Conservation (phyloP, 23 tunicate genomes). For the Styela plicata region DNA sequence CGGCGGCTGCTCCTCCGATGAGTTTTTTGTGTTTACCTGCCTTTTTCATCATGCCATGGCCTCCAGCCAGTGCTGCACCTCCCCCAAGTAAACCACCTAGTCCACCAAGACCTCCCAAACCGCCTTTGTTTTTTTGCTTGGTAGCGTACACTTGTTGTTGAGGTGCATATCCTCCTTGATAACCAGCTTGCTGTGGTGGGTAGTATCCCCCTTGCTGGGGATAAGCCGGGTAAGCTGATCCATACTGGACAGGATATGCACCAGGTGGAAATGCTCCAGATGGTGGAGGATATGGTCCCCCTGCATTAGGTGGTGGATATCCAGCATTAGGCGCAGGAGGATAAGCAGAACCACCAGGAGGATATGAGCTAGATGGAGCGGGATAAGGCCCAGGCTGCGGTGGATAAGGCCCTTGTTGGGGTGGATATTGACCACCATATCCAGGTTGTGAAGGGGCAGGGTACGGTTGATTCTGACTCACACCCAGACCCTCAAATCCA, state of each 20-base stretch:
- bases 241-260: slow-evolving; percentile 19
- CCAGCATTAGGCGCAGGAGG: slow-evolving; percentile 3
- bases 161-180: slow-evolving; percentile 1
- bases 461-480: neutral
- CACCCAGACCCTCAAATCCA: slow-evolving; percentile 12
- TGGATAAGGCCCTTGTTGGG: slow-evolving; percentile 21
- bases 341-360: neutral
- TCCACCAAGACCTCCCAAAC: slow-evolving; percentile 39
- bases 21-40: slow-evolving; percentile 55
- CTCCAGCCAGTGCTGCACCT: slow-evolving; percentile 43
- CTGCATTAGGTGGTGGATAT: slow-evolving; percentile 22
- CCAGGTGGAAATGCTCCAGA: slow-evolving; percentile 28
- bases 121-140: neutral
- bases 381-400: slow-evolving; percentile 23
- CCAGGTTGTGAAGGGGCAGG: slow-evolving; percentile 37
- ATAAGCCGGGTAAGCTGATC: slow-evolving; percentile 26
- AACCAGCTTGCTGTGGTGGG: slow-evolving; percentile 28
- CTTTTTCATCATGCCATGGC: slow-evolving; percentile 39
- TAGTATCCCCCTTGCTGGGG: slow-evolving; percentile 43
- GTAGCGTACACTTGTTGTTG: slow-evolving; percentile 25
- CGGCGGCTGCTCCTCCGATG: slow-evolving; percentile 73
- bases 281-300: slow-evolving; percentile 28
- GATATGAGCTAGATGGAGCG: neutral
- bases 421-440: slow-evolving; percentile 15
- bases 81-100: slow-evolving; percentile 26